Evolutionary conservation across 2,113 vertebrate species (phyloP).

Genomic region (Pseudorasbora parva): DNA sequence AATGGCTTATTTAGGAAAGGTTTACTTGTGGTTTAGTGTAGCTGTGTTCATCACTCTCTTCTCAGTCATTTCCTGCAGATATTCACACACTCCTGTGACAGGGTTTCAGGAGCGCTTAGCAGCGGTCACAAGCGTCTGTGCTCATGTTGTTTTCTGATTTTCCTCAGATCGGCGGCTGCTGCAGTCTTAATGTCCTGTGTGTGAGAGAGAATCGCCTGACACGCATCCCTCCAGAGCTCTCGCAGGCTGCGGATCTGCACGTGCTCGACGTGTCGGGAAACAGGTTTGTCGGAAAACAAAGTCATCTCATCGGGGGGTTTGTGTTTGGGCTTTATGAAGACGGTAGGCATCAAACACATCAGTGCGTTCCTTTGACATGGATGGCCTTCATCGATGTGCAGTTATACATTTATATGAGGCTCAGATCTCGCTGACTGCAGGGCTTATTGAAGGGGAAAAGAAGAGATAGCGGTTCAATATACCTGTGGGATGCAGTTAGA

Average conservation of each 20-base stretch:
- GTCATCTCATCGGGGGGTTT: not conserved
- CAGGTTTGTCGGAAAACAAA: slow-evolving; percentile 75
- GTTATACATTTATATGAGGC: not conserved
- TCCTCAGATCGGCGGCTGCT: slow-evolving; percentile 90
- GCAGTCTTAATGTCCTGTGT: slow-evolving; percentile 91
- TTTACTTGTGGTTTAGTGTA: not conserved
- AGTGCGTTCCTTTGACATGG: not conserved
- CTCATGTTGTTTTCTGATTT: slow-evolving; percentile 5
- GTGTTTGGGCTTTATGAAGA: not conserved
- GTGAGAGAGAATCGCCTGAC: slow-evolving; percentile 91
- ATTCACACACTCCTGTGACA: not conserved
- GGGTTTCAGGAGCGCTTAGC: not conserved
- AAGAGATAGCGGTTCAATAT: too few relatives aligned
- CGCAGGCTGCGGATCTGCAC: slow-evolving; percentile 91
- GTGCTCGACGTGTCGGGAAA: slow-evolving; percentile 96
- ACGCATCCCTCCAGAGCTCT: slow-evolving; percentile 90
- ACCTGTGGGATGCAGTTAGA: too few relatives aligned
- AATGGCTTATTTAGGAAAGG: not conserved
- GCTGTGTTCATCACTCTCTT: not conserved
- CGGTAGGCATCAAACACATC: not conserved
- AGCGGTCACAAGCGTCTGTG: not conserved
- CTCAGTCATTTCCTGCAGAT: too few relatives aligned
- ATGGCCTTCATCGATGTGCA: not conserved
- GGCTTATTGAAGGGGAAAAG: not conserved
- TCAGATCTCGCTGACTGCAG: not conserved